phyloP scores from a whole-genome alignment of 2,113 vertebrate species.

The Sialia sialis region DNA sequence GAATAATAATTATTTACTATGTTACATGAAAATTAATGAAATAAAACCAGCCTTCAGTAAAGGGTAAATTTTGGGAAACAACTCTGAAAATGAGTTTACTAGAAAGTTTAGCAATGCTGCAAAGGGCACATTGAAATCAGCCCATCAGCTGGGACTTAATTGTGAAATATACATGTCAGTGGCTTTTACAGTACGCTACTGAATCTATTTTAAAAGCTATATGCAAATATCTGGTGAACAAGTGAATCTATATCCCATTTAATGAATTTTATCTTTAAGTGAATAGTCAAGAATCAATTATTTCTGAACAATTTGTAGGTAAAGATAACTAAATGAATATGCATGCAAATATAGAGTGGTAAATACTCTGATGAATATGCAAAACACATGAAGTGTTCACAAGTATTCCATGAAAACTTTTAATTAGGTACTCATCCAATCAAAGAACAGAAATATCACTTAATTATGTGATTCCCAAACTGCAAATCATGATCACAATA shows the following conservation, averaged over 20 bases:
- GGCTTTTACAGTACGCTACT: background rate
- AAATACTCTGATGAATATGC: background rate
- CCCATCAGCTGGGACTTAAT: background rate
- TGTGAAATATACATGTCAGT: background rate
- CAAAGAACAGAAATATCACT: background rate
- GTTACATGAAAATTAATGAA: background rate
- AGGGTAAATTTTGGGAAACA: background rate
- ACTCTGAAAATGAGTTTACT: background rate
- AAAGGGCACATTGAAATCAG: background rate
- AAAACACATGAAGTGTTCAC: background rate
- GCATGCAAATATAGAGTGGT: background rate
- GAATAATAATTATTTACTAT: background rate
- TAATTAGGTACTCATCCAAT: background rate
- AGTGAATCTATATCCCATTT: background rate
- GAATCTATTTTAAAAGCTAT: background rate
- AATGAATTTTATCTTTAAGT: background rate
- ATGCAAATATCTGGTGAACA: background rate
- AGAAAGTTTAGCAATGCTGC: background rate
- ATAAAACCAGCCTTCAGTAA: background rate
- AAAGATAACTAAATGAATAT: background rate
- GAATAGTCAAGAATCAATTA: background rate
- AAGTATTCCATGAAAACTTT: conserved; percentile 10
- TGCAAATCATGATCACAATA: background rate
- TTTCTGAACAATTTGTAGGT: background rate
- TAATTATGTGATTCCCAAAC: background rate